A percentile compares a stretch with the other conserved stretches of the same genome.
phyloP scores from a whole-genome alignment of 2,113 vertebrate species.

The Taxidea taxus region DNA sequence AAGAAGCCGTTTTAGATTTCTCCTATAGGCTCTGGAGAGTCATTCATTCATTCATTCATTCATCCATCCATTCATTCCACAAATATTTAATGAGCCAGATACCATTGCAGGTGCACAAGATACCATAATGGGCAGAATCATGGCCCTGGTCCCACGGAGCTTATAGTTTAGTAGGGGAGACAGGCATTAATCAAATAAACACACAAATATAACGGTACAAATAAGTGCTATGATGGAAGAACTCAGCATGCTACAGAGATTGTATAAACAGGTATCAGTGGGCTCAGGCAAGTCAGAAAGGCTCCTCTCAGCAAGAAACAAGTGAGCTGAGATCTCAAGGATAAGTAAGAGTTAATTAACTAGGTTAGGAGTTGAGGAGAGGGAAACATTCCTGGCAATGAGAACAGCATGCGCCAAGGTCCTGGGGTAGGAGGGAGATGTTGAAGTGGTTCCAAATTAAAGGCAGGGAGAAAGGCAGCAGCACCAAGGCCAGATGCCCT shows the following conservation, averaged over 20 bases:
- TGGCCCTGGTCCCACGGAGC: neutral
- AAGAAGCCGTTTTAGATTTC: neutral
- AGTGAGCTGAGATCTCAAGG: neutral
- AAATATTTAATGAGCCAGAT: slow-evolving; percentile 4
- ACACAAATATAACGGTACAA: neutral
- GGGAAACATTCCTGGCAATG: neutral
- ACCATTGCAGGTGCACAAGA: neutral
- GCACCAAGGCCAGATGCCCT: neutral
- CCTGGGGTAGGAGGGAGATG: neutral
- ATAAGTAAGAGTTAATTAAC: neutral
- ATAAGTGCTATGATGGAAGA: neutral
- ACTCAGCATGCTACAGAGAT: neutral
- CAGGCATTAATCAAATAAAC: slow-evolving; percentile 3
- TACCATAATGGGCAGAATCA: neutral
- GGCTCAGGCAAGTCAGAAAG: neutral
- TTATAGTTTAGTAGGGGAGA: neutral
- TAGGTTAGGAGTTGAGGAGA: neutral
- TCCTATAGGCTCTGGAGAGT: neutral
- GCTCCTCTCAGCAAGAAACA: slow-evolving; percentile 1
- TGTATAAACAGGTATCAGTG: neutral
- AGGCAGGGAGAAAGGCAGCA: neutral
- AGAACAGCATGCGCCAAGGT: neutral
- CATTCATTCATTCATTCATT: neutral
- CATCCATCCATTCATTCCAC: neutral
- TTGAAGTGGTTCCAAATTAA: slow-evolving; percentile 1